Evolutionary conservation across 2,797 vertebrate species (phyloP), one percentile per base, ranked within the genome.

Genomic region (Okamejei kenojei): DNA sequence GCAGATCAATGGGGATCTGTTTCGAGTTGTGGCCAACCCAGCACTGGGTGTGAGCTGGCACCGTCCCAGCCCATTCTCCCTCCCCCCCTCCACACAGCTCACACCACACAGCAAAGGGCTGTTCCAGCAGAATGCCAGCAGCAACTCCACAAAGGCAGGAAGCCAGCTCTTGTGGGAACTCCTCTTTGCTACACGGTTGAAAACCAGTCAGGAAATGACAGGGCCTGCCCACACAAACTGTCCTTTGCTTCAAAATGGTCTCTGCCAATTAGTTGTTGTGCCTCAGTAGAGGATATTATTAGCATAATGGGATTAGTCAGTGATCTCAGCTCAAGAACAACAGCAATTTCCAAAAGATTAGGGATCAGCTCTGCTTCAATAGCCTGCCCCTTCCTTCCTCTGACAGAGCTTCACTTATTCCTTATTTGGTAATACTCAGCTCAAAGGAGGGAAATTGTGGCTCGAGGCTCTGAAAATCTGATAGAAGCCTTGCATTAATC

Each of bases 381-480:
- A 94, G 96, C 95, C 95, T 96, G 94, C 97, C 97, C 95, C 96
- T 97, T 97, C 97, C 97, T 96, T 94, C 94, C 94, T 96, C 95
- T 95, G 94, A 7, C 58, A 94, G 95, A 95, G 95, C 94, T 95
- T 94, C 93, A 94, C 95, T 96, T 92, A 80, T 45, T 93, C 97
- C 97, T 97, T 97, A 97, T 97, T 97, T 96, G 97, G 97, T 96
- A 96, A 98, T 97, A 97, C 95, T 95, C 95, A 94, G 96, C 95
- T 95, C 96, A 95, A 95, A 96, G 94, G 94, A 96, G 96, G 96
- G 96, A 96, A 97, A 96, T 95, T 38, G 35, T 21, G 29, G 71
- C 90, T 29, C 23, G 5, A 35, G 26, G 68, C 68, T 7, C 68
- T 15, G 90, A 54, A 65, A n/a, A 92, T 7, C 96, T 96, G 96